Evolutionary conservation across 2,888 invertebrate species (phyloP).

Genomic region (Pristionchus japonicus): DNA sequence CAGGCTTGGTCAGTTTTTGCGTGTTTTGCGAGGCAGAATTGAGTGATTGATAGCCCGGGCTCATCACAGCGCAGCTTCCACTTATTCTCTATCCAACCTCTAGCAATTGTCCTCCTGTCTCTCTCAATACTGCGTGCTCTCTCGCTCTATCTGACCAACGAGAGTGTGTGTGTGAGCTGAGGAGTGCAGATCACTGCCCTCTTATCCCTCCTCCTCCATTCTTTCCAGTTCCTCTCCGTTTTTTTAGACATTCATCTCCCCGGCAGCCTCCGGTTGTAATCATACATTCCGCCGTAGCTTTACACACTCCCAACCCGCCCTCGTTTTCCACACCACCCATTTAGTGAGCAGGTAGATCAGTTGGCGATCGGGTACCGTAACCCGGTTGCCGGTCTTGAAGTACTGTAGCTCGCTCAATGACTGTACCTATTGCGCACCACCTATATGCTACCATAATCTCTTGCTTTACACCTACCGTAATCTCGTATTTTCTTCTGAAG

Average conservation of each 20-base stretch:
- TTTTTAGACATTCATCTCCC: background rate
- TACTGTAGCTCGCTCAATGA: too few species aligned
- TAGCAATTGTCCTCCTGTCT: background rate
- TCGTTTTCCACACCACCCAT: background rate
- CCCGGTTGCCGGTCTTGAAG: too few species aligned
- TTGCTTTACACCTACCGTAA: too few species aligned
- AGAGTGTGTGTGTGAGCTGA: too few species aligned
- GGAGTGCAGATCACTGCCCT: too few species aligned
- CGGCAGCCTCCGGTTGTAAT: background rate
- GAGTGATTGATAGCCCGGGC: background rate
- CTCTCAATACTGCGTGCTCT: background rate
- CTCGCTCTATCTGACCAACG: background rate
- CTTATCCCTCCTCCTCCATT: background rate
- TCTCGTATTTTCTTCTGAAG: background rate
- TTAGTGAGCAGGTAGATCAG: too few species aligned
- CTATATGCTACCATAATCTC: too few species aligned
- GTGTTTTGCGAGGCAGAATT: background rate
- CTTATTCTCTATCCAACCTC: background rate
- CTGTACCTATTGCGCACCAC: background rate
- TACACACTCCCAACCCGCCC: background rate
- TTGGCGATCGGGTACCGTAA: too few species aligned
- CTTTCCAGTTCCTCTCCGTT: background rate
- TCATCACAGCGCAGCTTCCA: background rate
- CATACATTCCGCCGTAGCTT: conserved; percentile 2
- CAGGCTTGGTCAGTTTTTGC: background rate